These are phyloP conservation scores for Myotis myotis DNA, from an alignment of 2,797 vertebrate genomes.

Conservation along the genomic window DNA sequence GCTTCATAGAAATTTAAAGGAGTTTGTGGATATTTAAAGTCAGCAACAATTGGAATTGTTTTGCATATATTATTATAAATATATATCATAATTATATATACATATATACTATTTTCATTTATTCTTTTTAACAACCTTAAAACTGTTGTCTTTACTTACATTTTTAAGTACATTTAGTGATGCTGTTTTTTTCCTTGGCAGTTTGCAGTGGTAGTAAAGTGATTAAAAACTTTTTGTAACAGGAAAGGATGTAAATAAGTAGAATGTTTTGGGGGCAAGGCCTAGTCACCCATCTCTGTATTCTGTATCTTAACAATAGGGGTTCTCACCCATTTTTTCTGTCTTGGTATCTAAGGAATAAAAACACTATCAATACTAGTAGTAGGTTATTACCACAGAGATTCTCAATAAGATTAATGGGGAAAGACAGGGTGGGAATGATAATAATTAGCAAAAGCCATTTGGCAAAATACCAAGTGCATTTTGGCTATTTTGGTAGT, in stretches of 20 bases:
- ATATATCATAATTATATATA: neutral
- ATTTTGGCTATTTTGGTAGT: constrained; percentile 41
- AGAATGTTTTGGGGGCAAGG: neutral
- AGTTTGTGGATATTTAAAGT: constrained; percentile 3
- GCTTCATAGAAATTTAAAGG: constrained; percentile 12
- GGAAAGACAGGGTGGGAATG: neutral
- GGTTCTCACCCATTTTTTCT: neutral
- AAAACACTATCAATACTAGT: neutral
- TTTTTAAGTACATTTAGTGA: constrained; percentile 34
- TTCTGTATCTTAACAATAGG: constrained; percentile 27
- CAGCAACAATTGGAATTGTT: constrained; percentile 18
- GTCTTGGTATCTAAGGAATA: neutral
- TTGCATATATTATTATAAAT: constrained; percentile 25
- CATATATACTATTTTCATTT: neutral
- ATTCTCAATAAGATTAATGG: neutral
- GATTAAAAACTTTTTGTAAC: neutral
- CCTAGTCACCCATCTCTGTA: neutral
- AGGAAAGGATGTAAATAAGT: neutral
- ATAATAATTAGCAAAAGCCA: constrained; percentile 10
- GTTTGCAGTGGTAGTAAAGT: constrained; percentile 28
- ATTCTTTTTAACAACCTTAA: neutral
- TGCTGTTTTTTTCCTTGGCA: neutral
- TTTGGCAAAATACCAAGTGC: constrained; percentile 3
- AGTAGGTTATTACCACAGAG: neutral
- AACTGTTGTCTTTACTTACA: constrained; percentile 20